Evolutionary conservation across 2,113 vertebrate species (phyloP), one percentile per base, ranked within the genome.

Genomic region (Chionomys nivalis): DNA sequence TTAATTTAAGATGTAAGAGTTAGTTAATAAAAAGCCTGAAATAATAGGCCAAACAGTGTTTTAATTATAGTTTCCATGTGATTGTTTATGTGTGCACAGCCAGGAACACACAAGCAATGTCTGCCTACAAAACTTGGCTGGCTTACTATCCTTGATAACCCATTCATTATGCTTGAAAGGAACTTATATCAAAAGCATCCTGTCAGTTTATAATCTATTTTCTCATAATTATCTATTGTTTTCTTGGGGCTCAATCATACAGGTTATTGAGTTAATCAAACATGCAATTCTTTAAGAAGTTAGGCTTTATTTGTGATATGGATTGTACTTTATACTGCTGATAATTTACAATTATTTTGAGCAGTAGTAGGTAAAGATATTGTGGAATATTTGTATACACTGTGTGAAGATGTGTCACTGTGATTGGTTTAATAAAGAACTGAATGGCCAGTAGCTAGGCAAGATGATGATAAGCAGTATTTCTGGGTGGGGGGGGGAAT

Each of bases 231-330:
- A 23, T 42, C 49, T 73, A 44, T 76, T 78, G 61, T 5, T 88
- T 23, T 68, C 92, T 5, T 4, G 76, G 13, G 75, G 5, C 36
- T 85, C 47, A 83, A 12, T 83, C 9, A 79, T 78, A 87, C 6
- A 14, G 24, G 7, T 66, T 87, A 70, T n/a, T 89, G 17, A 88
- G 24, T 58, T 72, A 94, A 89, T 31, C 12, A 23, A 61, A 89
- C 94, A 68, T 73, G 12, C 9, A 73, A 85, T 82, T 92, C 3
- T 90, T 85, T 68, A 94, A 55, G n/a, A 81, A 73, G 21, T 90
- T 73, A 79, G 12, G 7, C 78, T 96, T 96, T 55, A 42, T 90
- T 95, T 94, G 42, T 93, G 49, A 95, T 89, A 94, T 44, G 73
- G 31, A 77, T 61, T 90, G 0, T 33, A 76, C 49, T 70, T 96